Base-by-base conservation (phyloP, 2,113 vertebrate genomes). In the Neolamprologus tretocephalus region DNA sequence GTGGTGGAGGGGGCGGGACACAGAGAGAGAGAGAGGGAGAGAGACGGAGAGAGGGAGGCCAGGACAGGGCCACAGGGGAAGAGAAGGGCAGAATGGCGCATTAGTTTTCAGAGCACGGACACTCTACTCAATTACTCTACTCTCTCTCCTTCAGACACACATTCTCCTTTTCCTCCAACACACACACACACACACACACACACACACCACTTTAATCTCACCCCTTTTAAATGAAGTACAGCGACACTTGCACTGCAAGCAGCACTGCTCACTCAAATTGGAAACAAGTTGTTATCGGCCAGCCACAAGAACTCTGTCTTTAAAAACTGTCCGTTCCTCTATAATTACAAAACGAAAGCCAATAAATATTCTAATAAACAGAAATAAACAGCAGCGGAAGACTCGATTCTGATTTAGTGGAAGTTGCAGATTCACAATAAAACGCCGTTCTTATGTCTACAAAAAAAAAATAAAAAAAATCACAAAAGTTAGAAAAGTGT, bases 61-160 rank as follows among this genome's bases (percentile, higher is more conserved):
- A 58, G 90, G 82, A 88, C 78, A 94, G 92, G 91, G 93, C 89
- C 91, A 95, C 85, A 92, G 88, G 89, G 91, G 91, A 83, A 89
- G 54, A 86, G 87, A 91, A 93, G 93, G 93, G 93, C 91, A 92
- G 91, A 95, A 85, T 87, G 31, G 84, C 47, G 45, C 92, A 94
- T 96, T 95, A 96, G 95, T 91, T 94, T 95, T 26, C 90, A 94
- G 87, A 92, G 94, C 96, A 96, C 89, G 95, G 81, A 91, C 93
- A 87, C 92, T 90, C 94, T 86, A 95, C 95, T 95, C 94, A 96
- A 95, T 96, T 96, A 94, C 95, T 94, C 89, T 12, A 23, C 90
- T 91, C 87, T 57, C 83, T 91, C 84, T 84, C 71, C 78, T 16
- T 61, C 55, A 82, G 16, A 89, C 83, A 89, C 87, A 91, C 86